A percentile compares a stretch with the other conserved stretches of the same genome.
These are phyloP conservation scores for Anarrhichthys ocellatus DNA, from an alignment of 2,113 vertebrate genomes.

Conservation along the genomic window DNA sequence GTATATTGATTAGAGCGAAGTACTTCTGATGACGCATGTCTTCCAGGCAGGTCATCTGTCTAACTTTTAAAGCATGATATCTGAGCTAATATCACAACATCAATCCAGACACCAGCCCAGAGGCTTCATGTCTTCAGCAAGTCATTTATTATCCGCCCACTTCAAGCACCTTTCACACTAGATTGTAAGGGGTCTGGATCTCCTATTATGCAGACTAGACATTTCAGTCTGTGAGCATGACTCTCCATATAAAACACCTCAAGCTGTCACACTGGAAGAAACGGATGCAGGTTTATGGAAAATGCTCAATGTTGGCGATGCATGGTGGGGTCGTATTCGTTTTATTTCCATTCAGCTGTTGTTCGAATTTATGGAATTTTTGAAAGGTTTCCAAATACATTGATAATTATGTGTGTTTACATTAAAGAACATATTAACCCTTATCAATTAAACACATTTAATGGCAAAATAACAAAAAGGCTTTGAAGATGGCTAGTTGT, in stretches of 20 bases:
- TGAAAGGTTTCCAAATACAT: neutral
- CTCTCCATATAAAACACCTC: slow-evolving; percentile 51
- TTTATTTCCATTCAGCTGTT: slow-evolving; percentile 2
- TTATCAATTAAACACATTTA: neutral
- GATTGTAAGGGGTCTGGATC: slow-evolving; percentile 50
- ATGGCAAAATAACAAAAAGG: no score
- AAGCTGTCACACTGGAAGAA: slow-evolving; percentile 50
- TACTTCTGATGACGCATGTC: slow-evolving; percentile 25
- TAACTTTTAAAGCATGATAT: slow-evolving; percentile 35
- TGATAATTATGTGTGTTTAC: neutral
- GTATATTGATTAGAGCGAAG: slow-evolving; percentile 25
- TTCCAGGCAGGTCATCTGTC: slow-evolving; percentile 44
- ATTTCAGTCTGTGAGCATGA: slow-evolving; percentile 37
- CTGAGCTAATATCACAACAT: slow-evolving; percentile 42
- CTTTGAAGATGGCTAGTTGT: no score
- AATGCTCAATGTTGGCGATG: neutral
- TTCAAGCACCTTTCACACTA: slow-evolving; percentile 30
- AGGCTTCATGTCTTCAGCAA: slow-evolving; percentile 56
- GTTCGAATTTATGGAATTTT: neutral
- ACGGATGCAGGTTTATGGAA: slow-evolving; percentile 4
- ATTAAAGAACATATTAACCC: neutral
- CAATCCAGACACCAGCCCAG: slow-evolving; percentile 51
- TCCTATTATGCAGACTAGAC: slow-evolving; percentile 42
- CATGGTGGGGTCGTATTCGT: neutral
- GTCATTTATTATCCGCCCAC: slow-evolving; percentile 51